phyloP scores from a whole-genome alignment of 1,140 invertebrate genomes.

The Hycleus cichorii region DNA sequence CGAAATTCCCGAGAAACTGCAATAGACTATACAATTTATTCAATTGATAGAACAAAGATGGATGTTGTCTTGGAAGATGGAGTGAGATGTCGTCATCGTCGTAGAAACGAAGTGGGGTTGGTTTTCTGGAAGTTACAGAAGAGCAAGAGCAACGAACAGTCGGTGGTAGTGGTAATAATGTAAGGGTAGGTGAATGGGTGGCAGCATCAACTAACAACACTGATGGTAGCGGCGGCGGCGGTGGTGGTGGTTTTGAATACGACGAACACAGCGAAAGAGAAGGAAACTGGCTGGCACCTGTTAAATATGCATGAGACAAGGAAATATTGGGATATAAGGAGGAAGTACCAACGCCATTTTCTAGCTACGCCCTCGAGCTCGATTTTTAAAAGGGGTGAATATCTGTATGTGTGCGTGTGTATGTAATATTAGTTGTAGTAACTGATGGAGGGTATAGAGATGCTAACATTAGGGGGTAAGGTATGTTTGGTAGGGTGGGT shows the following conservation, averaged over 20 bases:
- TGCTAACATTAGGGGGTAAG: no score
- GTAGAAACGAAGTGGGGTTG: neutral
- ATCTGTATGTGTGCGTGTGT: no score
- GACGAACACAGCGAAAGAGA: conserved; percentile 4
- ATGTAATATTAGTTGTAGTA: no score
- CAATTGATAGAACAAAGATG: no score
- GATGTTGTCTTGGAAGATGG: neutral
- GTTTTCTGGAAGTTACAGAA: neutral
- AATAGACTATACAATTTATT: no score
- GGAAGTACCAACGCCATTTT: conserved; percentile 29
- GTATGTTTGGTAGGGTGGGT: no score
- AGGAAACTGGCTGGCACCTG: conserved; percentile 22
- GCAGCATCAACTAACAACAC: no score
- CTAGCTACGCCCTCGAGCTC: conserved; percentile 24
- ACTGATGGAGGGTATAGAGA: no score
- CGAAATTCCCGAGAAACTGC: no score
- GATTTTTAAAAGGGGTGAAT: conserved; percentile 9
- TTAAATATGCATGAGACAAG: conserved; percentile 33
- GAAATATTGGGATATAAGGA: conserved; percentile 31
- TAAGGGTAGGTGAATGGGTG: no score
- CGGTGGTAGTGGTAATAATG: no score
- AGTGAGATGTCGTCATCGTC: conserved; percentile 1
- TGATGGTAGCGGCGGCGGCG: neutral
- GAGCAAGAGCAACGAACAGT: neutral
- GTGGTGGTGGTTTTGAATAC: neutral